A percentile compares a stretch with the other conserved stretches of the same genome.
These are phyloP conservation scores for Macroteleia sp. DNA, from an alignment of 2,888 invertebrate genomes.

Conservation along the genomic window DNA sequence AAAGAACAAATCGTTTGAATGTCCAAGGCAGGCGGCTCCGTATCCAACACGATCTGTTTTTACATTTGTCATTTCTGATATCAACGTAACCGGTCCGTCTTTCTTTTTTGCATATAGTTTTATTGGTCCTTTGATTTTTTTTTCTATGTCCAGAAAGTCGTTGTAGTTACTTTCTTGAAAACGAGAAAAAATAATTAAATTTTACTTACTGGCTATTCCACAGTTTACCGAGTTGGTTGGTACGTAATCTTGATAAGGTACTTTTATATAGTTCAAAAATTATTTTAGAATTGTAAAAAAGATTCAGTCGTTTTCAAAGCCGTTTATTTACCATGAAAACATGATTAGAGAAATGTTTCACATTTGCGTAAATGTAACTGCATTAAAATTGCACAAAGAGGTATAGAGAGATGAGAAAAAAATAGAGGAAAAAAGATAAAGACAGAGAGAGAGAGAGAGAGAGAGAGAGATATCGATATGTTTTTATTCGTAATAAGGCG, in stretches of 20 bases:
- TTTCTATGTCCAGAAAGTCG: background rate
- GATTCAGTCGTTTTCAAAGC: background rate
- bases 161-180: conserved; percentile 31
- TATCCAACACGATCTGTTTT: conserved; percentile 75
- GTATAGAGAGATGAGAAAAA: too few relatives aligned
- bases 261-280: background rate
- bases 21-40: conserved; percentile 68
- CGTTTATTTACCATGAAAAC: background rate
- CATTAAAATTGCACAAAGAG: too few relatives aligned
- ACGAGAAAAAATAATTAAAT: conserved; percentile 37
- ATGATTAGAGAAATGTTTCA: background rate
- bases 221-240: background rate
- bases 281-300: too few relatives aligned
- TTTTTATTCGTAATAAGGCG: conserved; percentile 70
- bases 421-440: conserved; percentile 69
- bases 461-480: conserved; percentile 72
- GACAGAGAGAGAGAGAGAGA: conserved; percentile 23
- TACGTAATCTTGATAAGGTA: conserved; percentile 2
- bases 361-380: too few relatives aligned
- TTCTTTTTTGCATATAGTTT: conserved; percentile 9
- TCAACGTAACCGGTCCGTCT: conserved; percentile 52
- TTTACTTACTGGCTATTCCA: conserved; percentile 12
- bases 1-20: conserved; percentile 44
- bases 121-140: conserved; percentile 37
- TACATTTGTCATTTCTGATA: conserved; percentile 66